phyloP scores from a whole-genome alignment of 2,888 invertebrate species.

The Pheosia gnoma region DNA sequence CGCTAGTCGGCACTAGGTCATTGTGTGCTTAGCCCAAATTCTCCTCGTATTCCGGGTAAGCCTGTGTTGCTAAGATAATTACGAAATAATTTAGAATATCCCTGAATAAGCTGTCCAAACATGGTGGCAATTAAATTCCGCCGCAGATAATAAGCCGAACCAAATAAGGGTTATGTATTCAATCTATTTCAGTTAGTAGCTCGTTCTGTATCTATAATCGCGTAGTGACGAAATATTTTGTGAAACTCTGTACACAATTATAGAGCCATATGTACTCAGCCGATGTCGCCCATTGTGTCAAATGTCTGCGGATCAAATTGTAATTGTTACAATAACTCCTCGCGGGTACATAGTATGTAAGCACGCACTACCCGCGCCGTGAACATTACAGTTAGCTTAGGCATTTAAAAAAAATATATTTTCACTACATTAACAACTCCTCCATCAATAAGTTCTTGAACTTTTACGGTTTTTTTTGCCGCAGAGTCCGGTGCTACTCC shows the following conservation, averaged over 20 bases:
- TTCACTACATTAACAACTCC: no score
- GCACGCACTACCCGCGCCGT: conserved; percentile 3
- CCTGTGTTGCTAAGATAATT: no score
- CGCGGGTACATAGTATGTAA: conserved; percentile 19
- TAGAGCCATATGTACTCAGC: conserved; percentile 61
- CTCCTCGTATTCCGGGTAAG: no score
- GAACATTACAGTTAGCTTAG: background rate
- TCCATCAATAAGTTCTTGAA: no score
- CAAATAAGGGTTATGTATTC: conserved; percentile 8
- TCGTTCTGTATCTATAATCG: conserved; percentile 45
- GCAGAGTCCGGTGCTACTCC: no score
- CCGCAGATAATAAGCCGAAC: background rate
- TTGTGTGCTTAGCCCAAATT: no score
- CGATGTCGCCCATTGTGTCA: conserved; percentile 62
- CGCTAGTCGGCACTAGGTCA: no score
- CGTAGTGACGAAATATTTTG: conserved; percentile 64
- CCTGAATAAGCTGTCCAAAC: background rate
- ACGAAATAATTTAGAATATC: no score
- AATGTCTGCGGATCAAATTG: conserved; percentile 64
- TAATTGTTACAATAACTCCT: conserved; percentile 60
- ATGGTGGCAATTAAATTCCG: background rate
- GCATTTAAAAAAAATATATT: no score
- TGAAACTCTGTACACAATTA: conserved; percentile 64
- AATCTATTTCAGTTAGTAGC: conserved; percentile 22
- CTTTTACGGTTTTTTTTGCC: no score